Evolutionary conservation across 2,888 invertebrate genomes (phyloP).

Genomic region (Anticlea derivata): DNA sequence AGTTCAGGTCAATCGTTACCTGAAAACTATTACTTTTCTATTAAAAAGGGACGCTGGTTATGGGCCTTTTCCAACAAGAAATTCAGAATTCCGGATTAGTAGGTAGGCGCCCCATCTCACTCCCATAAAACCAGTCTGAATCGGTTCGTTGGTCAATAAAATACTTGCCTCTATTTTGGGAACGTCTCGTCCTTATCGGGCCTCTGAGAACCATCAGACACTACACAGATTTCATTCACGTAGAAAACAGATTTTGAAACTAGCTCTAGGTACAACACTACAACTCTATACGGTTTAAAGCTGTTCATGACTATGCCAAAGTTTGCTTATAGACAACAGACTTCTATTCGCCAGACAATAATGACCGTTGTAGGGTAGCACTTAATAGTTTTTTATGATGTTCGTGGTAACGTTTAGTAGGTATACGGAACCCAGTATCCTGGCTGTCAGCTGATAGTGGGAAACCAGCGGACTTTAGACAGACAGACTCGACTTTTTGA

Average conservation of each 20-base stretch:
- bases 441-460: no score
- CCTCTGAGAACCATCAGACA: constrained; percentile 47
- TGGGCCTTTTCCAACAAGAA: constrained; percentile 41
- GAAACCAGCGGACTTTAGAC: no score
- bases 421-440: no score
- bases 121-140: constrained; percentile 72
- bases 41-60: not conserved
- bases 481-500: no score
- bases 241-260: not conserved
- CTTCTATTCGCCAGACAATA: no score
- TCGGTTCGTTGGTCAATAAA: constrained; percentile 71
- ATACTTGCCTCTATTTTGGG: constrained; percentile 71
- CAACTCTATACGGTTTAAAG: not conserved
- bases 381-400: no score
- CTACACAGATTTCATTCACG: constrained; percentile 1
- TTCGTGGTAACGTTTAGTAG: no score
- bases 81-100: constrained; percentile 56
- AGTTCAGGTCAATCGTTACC: no score
- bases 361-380: no score
- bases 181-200: constrained; percentile 68
- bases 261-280: not conserved
- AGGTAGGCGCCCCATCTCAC: constrained; percentile 51
- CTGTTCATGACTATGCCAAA: no score
- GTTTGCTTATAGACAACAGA: not conserved
- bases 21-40: no score